These are phyloP conservation scores for Brachionus koreanus DNA, from an alignment of 1,140 invertebrate genomes.

Conservation along the genomic window DNA sequence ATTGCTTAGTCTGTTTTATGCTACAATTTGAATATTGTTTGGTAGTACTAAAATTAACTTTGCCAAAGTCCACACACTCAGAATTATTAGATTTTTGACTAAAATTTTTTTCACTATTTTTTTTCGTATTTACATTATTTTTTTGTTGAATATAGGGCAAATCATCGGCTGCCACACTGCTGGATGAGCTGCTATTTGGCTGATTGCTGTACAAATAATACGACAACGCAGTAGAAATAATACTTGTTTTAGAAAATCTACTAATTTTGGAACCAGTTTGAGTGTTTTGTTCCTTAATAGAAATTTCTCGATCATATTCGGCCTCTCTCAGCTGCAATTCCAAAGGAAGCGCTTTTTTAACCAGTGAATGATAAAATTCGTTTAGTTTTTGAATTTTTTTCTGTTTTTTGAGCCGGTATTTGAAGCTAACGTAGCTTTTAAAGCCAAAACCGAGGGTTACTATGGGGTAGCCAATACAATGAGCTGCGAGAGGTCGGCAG, in stretches of 20 bases:
- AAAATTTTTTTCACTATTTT: slow-evolving; percentile 23
- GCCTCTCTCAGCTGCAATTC: slow-evolving; percentile 48
- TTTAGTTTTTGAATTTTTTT: slow-evolving; percentile 89
- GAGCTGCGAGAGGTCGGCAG: slow-evolving; percentile 93
- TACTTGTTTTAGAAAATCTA: not conserved
- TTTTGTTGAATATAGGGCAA: slow-evolving; percentile 27
- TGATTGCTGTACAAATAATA: slow-evolving; percentile 9
- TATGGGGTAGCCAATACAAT: slow-evolving; percentile 96
- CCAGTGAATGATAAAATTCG: slow-evolving; percentile 86
- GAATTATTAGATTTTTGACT: slow-evolving; percentile 11
- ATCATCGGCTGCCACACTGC: not conserved
- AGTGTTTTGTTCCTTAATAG: not conserved
- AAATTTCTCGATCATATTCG: slow-evolving; percentile 4
- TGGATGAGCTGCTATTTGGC: not conserved
- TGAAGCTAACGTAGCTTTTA: slow-evolving; percentile 87
- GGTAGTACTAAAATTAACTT: slow-evolving; percentile 11
- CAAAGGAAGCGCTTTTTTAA: slow-evolving; percentile 78
- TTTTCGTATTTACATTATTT: not conserved
- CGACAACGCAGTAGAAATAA: not conserved
- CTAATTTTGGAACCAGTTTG: not conserved
- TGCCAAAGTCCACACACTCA: not conserved
- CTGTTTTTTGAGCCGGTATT: slow-evolving; percentile 82
- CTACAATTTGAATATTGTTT: slow-evolving; percentile 19
- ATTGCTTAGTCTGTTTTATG: not conserved
- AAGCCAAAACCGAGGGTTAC: slow-evolving; percentile 93